Evolutionary conservation across 2,797 vertebrate genomes (phyloP), one percentile per base, ranked within the genome.

Genomic region (Lepus oiostolus): DNA sequence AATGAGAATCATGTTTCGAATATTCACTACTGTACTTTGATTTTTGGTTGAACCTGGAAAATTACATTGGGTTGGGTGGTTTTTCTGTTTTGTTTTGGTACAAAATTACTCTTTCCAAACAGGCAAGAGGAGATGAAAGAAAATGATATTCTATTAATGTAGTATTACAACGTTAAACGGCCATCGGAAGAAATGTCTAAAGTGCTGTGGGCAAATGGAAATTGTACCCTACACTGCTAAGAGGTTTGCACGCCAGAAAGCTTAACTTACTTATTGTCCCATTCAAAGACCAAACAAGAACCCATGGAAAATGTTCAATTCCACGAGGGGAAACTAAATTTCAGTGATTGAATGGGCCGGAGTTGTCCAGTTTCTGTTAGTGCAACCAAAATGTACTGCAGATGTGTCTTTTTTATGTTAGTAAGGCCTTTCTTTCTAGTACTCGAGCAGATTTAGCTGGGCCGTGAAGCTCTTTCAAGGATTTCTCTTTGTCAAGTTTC

Each of bases 131-230:
- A 97, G 94, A 84, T 93, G 91, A 97, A 92, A 97, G 96, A 74
- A 95, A 98, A 95, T 80, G 93, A 95, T 90, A 97, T 97, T 94
- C 95, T 97, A 97, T 98, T 95, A 97, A 97, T 84, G 71, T 70
- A 83, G 9, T 50, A 47, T 62, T 91, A 88, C 70, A 0, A 26
- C 82, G 76, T 96, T 96, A 97, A 96, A 92, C 22, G 85, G 92
- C 83, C 24, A 2, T 95, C 90, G 71, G 96, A 96, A 98, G 97
- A 95, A 96, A 96, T 96, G 60, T 95, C 91, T 85, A 77, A 94
- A 97, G 97, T 94, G 88, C 95, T 96, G 95, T 85, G 93, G 96
- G 58, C 71, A 98, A 94, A 95, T 93, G 81, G 67, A 93, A 96
- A 95, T 70, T 95, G 65, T 63, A 72, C 65, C 92, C 90, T 72